These are phyloP conservation scores for Penelope pileata DNA, from an alignment of 2,113 vertebrate species.

Conservation along the genomic window DNA sequence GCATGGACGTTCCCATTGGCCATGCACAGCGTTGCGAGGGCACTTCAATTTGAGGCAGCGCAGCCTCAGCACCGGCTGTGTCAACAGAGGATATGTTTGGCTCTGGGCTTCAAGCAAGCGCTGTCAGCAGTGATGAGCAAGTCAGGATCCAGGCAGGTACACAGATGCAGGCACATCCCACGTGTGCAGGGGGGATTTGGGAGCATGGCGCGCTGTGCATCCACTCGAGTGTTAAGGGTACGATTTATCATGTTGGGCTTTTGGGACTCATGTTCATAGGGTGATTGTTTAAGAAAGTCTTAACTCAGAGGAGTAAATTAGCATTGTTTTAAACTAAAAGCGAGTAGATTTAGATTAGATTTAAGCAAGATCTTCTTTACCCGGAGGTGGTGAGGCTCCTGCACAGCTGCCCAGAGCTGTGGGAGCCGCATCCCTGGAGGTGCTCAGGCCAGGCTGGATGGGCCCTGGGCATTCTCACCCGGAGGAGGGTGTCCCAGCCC, in stretches of 20 bases:
- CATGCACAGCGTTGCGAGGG: background rate
- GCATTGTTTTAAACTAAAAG: background rate
- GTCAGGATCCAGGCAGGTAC: accelerated
- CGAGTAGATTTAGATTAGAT: too few relatives aligned
- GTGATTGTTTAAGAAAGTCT: background rate
- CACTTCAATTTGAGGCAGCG: background rate
- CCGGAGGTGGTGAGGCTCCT: too few relatives aligned
- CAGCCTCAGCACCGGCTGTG: background rate
- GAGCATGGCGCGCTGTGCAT: too few relatives aligned
- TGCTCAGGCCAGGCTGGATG: too few relatives aligned
- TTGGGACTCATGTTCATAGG: background rate
- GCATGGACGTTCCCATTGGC: accelerated
- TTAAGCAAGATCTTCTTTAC: too few relatives aligned
- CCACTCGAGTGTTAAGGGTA: background rate
- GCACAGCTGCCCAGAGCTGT: too few relatives aligned
- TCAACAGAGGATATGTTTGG: background rate
- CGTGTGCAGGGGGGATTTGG: background rate
- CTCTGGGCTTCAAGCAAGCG: accelerated
- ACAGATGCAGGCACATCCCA: background rate
- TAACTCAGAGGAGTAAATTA: background rate
- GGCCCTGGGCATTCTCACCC: too few relatives aligned
- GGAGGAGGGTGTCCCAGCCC: too few relatives aligned
- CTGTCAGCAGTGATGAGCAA: background rate
- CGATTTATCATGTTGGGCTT: background rate
- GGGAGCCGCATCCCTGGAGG: too few relatives aligned